A percentile compares a stretch with the other conserved stretches of the same genome.
These are phyloP conservation scores for Heteromormyrus szaboi DNA, from an alignment of 2,797 vertebrate species.

Conservation along the genomic window DNA sequence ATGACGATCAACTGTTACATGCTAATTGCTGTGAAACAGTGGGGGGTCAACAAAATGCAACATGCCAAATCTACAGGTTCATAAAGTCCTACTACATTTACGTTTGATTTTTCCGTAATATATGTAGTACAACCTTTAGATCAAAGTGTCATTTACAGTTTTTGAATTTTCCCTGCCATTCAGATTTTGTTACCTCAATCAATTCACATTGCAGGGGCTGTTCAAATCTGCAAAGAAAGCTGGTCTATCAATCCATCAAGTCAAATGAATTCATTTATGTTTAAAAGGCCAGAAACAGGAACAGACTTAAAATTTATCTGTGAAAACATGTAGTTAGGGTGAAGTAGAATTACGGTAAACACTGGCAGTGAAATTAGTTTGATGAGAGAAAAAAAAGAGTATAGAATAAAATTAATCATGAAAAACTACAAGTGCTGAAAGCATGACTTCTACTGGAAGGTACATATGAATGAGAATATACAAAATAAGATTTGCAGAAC, in stretches of 20 bases:
- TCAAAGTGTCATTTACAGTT: not conserved
- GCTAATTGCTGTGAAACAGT: constrained; percentile 8
- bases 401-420: not conserved
- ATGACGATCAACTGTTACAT: not conserved
- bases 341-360: not conserved
- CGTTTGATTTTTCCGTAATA: not conserved
- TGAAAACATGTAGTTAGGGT: not conserved
- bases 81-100: not conserved
- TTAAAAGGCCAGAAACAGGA: not conserved
- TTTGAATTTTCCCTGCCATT: not conserved
- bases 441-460: not conserved
- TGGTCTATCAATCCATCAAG: not conserved
- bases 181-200: not conserved
- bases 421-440: not conserved
- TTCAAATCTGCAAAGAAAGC: not conserved
- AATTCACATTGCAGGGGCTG: not conserved
- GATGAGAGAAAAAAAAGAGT: not conserved
- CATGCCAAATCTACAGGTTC: not conserved
- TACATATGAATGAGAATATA: not conserved
- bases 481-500: not conserved
- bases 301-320: not conserved
- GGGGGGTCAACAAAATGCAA: not conserved
- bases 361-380: not conserved
- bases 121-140: not conserved
- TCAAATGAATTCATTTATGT: not conserved